Evolutionary conservation across 2,113 vertebrate species (phyloP), one percentile per base, ranked within the genome.

Genomic region (Accipiter virgatus): DNA sequence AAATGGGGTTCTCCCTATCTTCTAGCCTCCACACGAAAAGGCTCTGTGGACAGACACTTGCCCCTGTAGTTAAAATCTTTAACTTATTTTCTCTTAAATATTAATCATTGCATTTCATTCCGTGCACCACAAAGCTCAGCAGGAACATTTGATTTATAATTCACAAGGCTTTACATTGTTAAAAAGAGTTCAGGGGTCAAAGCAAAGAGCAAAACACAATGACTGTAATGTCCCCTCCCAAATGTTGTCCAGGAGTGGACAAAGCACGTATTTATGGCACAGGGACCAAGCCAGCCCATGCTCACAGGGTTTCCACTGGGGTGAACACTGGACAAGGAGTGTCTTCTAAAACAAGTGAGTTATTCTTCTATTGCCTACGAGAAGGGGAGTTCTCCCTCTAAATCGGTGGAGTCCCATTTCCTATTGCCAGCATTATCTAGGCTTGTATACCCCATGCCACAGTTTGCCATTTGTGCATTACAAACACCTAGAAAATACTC

Each of bases 51-150:
- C 66, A 93, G 25, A 83, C 47, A 34, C 91, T 90, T 80, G 81
- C 95, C 92, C 95, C 94, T 47, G 19, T 66, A 80, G 88, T 96
- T 90, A 93, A 92, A 88, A 89, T 93, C 92, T 94, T 88, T 77
- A 95, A 93, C 73, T 56, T 96, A 92, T 97, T 97, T 96, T 90
- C 94, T 93, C 94, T 97, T 97, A 95, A 98, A 95, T 98, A 97
- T 96, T 96, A 95, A 98, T 96, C 59, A 71, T 61, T n/a, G 52
- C 91, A 95, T 96, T 97, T 98, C 94, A 96, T 97, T 97, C 87
- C 0, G 9, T 78, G 85, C 88, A 80, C 96, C 96, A 90, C 96
- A 97, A 94, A 94, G 90, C 96, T 88, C 89, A 86, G 90, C 92
- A 66, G 86, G 94, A 82, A 26, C 77, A 18, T 95, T 68, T 90